A percentile compares a stretch with the other conserved stretches of the same genome.
Evolutionary conservation across 2,113 vertebrate genomes (phyloP).

Genomic region (Caranx ignobilis): DNA sequence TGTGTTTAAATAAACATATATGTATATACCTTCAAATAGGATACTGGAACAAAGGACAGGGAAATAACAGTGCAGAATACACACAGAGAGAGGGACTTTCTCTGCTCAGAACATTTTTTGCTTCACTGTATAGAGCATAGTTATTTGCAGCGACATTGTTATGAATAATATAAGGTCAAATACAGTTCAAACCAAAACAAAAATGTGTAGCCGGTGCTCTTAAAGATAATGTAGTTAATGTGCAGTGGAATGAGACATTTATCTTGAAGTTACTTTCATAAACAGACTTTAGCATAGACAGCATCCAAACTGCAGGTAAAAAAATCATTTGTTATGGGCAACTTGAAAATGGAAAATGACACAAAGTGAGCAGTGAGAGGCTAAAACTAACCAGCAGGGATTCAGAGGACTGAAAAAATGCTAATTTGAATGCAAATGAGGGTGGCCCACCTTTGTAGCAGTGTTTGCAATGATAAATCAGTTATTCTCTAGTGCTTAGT

Average conservation of each 20-base stretch:
- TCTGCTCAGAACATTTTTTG: too few species aligned
- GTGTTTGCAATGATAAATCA: background rate
- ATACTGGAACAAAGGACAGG: too few species aligned
- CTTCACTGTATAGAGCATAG: too few species aligned
- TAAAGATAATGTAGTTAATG: background rate
- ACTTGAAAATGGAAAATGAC: background rate
- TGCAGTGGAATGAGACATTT: background rate
- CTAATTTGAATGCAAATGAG: background rate
- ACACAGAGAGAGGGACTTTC: too few species aligned
- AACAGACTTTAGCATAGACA: background rate
- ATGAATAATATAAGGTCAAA: background rate
- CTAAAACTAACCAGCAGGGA: background rate
- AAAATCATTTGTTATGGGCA: background rate
- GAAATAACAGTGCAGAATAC: too few species aligned
- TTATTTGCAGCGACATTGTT: too few species aligned
- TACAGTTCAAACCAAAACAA: background rate
- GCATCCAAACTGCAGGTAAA: background rate
- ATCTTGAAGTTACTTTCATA: background rate
- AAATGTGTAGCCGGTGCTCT: background rate
- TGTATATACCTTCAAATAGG: too few species aligned
- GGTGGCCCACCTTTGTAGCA: background rate
- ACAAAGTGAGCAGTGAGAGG: conserved; percentile 2
- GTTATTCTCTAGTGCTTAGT: background rate
- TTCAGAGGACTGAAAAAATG: background rate
- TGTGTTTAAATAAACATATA: too few species aligned